Evolutionary conservation across 2,888 invertebrate species (phyloP), one percentile per base, ranked within the genome.

Genomic region (Ypsolopha scabrella): DNA sequence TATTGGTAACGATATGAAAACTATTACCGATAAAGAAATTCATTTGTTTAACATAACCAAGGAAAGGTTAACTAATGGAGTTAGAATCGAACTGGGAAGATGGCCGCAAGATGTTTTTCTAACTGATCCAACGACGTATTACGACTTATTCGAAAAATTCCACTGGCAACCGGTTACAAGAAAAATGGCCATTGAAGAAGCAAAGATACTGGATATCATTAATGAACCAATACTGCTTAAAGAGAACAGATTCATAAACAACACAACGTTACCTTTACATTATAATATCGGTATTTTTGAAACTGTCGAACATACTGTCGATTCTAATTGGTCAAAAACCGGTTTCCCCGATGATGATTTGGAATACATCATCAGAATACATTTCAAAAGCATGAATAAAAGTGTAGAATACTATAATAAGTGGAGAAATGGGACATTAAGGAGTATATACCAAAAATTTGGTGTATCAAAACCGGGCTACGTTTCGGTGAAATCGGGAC

Each of bases 81-180:
- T 77, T 1, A 56, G 54, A 50, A 51, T 68, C 0, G 77, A 78
- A 59, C 54, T 83, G 0, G 81, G 79, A 0, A 73, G 58, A 56
- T 57, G 46, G 4, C 79, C 83, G 0, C 59, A 76, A 0, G 62
- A 72, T 7, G 58, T 81, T 10, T 82, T 68, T 51, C 43, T 80
- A 1, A 74, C 61, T 49, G 75, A 82, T 35, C 81, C 81, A 0
- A 82, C 82, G 0, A 54, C 59, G 0, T 75, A 77, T 39, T 67
- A 69, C 0, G 56, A 79, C 51, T 48, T 79, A 7, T 83, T 64
- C 50, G 39, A 66, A 36, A 61, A 67, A 41, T 78, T 57, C 53
- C 55, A 78, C 50, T 83, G 83, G 83, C 60, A 61, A 1, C 61
- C 72, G 57, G 65, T 72, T 0, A 58, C 55, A 34, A 65, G 78